Conservation (phyloP, 1,140 invertebrate species). For the Ladona fulva region DNA sequence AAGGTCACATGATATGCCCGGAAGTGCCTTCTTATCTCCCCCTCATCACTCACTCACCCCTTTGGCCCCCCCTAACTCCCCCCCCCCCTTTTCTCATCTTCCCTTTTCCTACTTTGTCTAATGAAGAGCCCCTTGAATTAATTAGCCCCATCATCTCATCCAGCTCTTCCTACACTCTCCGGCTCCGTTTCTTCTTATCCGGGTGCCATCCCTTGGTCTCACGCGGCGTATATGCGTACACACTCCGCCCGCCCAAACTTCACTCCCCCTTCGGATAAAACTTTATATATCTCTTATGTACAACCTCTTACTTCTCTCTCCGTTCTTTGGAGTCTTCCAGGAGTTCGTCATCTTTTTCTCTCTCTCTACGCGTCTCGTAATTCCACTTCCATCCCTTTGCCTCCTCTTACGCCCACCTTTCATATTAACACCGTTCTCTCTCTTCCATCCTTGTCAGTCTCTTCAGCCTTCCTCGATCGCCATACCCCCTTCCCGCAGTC, state of each 20-base stretch:
- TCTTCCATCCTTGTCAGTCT: not conserved
- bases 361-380: not conserved
- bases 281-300: constrained; percentile 8
- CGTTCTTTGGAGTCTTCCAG: not conserved
- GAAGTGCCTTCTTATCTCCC: not conserved
- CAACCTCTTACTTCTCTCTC: not conserved
- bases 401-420: not conserved
- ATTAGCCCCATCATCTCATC: constrained; percentile 8
- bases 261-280: not conserved
- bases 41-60: not conserved
- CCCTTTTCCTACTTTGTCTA: constrained; percentile 5
- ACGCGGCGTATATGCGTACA: not conserved
- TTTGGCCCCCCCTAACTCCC: not conserved
- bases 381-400: not conserved
- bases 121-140: constrained; percentile 9
- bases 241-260: not conserved
- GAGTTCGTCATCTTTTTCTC: not conserved
- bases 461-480: not conserved
- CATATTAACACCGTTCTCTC: not conserved
- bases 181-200: not conserved
- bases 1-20: not conserved
- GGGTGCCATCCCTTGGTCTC: not conserved
- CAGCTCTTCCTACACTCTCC: not conserved
- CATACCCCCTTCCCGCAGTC: not conserved
- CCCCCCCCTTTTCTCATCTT: not conserved